Evolutionary conservation across 1,140 invertebrate genomes (phyloP).

Genomic region (Ctenoplectra terminalis): DNA sequence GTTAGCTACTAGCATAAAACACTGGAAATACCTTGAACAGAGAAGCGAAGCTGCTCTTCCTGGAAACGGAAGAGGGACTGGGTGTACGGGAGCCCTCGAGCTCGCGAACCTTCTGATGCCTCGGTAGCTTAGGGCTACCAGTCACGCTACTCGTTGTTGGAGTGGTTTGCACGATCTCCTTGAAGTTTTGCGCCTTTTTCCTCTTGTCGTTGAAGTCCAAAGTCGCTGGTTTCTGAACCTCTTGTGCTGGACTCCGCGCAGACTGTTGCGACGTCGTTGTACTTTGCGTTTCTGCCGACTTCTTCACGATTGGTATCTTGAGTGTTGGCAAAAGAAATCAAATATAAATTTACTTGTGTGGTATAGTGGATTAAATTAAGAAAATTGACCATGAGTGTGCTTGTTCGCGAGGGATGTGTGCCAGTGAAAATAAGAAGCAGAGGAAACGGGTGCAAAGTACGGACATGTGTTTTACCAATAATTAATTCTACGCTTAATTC

Average conservation of each 20-base stretch:
- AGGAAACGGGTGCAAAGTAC: no score
- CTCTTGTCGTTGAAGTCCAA: constrained; percentile 78
- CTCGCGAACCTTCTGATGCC: constrained; percentile 81
- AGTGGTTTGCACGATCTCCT: constrained; percentile 74
- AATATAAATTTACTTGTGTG: neutral
- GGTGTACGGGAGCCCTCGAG: constrained; percentile 82
- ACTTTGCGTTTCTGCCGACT: constrained; percentile 31
- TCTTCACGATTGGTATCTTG: constrained; percentile 66
- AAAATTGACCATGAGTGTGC: no score
- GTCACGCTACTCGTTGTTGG: constrained; percentile 67
- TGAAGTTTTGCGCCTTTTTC: constrained; percentile 76
- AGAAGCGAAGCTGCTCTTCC: constrained; percentile 91
- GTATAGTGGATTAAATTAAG: no score
- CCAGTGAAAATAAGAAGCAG: no score
- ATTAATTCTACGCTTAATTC: no score
- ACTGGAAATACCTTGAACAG: constrained; percentile 87
- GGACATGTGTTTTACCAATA: no score
- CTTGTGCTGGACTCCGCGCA: constrained; percentile 56
- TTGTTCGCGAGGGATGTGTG: no score
- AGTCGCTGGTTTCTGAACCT: constrained; percentile 77
- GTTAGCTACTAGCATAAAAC: neutral
- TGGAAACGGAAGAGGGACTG: constrained; percentile 85
- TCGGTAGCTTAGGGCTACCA: constrained; percentile 76
- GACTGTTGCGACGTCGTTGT: constrained; percentile 31
- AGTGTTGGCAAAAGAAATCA: neutral